Evolutionary conservation across 2,113 vertebrate genomes (phyloP).

Genomic region (Daboia siamensis): DNA sequence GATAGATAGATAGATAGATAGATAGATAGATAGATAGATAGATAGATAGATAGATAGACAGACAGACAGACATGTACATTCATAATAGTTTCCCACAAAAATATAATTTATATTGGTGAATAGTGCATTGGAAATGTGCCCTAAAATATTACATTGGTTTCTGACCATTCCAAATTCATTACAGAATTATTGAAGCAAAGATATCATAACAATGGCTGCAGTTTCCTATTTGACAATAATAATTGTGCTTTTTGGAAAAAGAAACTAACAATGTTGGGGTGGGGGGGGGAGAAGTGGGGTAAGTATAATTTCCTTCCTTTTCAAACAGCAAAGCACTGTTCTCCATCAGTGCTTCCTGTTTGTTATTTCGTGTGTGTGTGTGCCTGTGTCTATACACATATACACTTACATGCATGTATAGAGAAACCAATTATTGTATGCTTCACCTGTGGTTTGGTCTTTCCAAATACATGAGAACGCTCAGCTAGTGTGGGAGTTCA

Average conservation of each 20-base stretch:
- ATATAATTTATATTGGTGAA: not conserved
- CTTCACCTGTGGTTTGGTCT: not conserved
- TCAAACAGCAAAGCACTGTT: not conserved
- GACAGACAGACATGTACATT: too few species aligned
- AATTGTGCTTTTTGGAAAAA: not conserved
- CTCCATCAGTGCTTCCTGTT: not conserved
- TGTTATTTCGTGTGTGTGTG: not conserved
- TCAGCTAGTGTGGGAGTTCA: not conserved
- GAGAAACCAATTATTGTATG: not conserved
- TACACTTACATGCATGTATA: too few species aligned
- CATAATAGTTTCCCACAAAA: not conserved
- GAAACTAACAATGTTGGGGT: not conserved
- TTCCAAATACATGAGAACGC: not conserved
- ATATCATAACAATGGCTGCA: not conserved
- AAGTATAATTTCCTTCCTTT: not conserved
- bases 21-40: too few species aligned
- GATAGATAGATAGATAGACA: too few species aligned
- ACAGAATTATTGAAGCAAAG: constrained; percentile 18
- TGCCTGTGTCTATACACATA: not conserved
- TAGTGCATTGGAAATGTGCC: not conserved
- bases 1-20: too few species aligned
- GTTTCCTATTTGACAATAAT: not conserved
- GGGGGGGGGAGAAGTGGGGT: not conserved
- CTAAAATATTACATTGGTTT: not conserved
- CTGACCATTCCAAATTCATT: constrained; percentile 36